A percentile compares a stretch with the other conserved stretches of the same genome.
Evolutionary conservation across 2,113 vertebrate genomes (phyloP).

Genomic region (Chrysochloris asiatica): DNA sequence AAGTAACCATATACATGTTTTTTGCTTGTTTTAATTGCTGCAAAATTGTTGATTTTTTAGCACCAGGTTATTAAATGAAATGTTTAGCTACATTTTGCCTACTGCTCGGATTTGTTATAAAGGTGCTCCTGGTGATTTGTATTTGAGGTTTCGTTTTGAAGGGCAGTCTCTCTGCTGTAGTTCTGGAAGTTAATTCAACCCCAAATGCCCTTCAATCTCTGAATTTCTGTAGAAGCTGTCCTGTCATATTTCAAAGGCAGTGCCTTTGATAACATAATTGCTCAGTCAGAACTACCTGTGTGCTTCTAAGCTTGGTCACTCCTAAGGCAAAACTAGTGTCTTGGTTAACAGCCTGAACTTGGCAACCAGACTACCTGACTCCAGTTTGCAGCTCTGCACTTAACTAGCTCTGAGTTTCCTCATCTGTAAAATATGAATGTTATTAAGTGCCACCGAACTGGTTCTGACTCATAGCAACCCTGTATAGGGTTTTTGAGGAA

Average conservation of each 20-base stretch:
- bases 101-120: background rate
- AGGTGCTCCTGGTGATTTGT: background rate
- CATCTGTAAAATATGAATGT: background rate
- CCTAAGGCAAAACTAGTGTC: background rate
- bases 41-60: background rate
- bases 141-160: background rate
- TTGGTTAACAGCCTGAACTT: too few species aligned
- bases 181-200: background rate
- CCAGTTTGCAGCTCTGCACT: background rate
- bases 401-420: background rate
- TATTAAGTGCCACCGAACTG: too few species aligned
- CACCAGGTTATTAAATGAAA: background rate
- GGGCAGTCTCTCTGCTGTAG: background rate
- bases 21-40: background rate
- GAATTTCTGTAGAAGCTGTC: background rate
- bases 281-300: background rate
- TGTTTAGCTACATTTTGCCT: background rate
- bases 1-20: too few species aligned
- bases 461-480: too few species aligned
- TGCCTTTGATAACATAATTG: background rate
- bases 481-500: too few species aligned
- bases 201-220: background rate
- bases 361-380: background rate
- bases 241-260: background rate
- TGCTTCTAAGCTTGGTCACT: background rate